These are phyloP conservation scores for Xiphydria camelus DNA, from an alignment of 2,888 invertebrate genomes.

Conservation along the genomic window DNA sequence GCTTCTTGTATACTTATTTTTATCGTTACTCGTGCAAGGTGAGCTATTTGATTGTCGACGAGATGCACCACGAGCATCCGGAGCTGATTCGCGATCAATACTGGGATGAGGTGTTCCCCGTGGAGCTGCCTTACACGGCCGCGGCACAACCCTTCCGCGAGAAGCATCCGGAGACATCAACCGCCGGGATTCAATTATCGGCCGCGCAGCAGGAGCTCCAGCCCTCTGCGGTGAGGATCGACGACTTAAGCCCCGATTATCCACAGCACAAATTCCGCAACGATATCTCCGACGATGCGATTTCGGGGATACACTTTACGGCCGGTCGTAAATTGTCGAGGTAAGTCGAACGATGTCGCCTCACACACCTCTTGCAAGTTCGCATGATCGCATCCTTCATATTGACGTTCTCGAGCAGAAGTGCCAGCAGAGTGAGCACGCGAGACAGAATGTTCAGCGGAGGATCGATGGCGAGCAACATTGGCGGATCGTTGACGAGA, in stretches of 20 bases:
- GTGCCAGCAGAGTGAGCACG: constrained; percentile 50
- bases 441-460: constrained; percentile 46
- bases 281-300: constrained; percentile 65
- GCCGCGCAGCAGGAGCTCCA: constrained; percentile 67
- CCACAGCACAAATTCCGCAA: constrained; percentile 37
- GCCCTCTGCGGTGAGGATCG: constrained; percentile 73
- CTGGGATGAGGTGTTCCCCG: constrained; percentile 65
- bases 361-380: not conserved
- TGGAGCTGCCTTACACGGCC: constrained; percentile 79
- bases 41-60: constrained; percentile 59
- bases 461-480: constrained; percentile 50
- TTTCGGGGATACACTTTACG: constrained; percentile 75
- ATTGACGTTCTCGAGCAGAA: constrained; percentile 31
- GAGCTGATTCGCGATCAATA: constrained; percentile 58
- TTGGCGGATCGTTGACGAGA: constrained; percentile 67
- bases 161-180: constrained; percentile 85
- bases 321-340: constrained; percentile 56
- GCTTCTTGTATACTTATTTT: constrained; percentile 43
- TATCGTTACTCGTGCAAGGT: too few species aligned
- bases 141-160: constrained; percentile 79
- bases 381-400: not conserved
- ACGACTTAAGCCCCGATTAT: constrained; percentile 66
- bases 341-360: constrained; percentile 23
- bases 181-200: constrained; percentile 79
- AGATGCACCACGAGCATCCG: constrained; percentile 59